Base-by-base conservation (phyloP, 2,888 invertebrate species). In the Dynastes grantii region DNA sequence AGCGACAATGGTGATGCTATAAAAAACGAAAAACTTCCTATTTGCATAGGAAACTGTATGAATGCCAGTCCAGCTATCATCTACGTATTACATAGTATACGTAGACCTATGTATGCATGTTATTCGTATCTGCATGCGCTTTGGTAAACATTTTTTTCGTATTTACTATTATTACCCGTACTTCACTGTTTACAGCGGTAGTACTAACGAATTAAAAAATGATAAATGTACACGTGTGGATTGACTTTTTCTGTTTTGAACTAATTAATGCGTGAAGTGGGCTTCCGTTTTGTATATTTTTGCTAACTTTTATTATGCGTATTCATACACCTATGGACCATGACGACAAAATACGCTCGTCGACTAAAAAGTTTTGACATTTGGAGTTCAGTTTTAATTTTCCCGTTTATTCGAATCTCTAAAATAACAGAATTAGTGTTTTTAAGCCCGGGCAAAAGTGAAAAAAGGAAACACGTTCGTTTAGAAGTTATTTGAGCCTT, bases 261-360 rank as follows among this genome's bases (percentile, higher is more conserved):
- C 68, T 68, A 27, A 68, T 68, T 68, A 68, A 68, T 29, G 29
- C 51, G 68, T 65, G 27, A 68, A 68, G 68, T 68, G 68, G 49
- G 29, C 29, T 53, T 51, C 49, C 51, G 13, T 68, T 55, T 68
- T 68, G 65, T 65, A 65, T 40, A 65, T 65, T 65, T 40, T 65
- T 65, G n/a, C 65, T 11, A 40, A 65, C 65, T 65, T 40, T 16
- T n/a, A 32, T 65, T 32, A n/a, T 65, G 45, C 40, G 40, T 16
- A 16, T 37, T 64, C 64, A 29, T 37, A 6, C 6, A 55, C 22
- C 55, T 32, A 64, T 64, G 22, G 11, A 9, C 32, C n/a, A 11
- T n/a, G 64, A 64, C 32, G 32, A 64, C 32, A 64, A 64, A 64
- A 64, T 40, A 65, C 65, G n/a, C n/a, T 65, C 37, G 40, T 40